Base-by-base conservation (phyloP, 2,797 vertebrate species). In the Crocidura indochinensis region DNA sequence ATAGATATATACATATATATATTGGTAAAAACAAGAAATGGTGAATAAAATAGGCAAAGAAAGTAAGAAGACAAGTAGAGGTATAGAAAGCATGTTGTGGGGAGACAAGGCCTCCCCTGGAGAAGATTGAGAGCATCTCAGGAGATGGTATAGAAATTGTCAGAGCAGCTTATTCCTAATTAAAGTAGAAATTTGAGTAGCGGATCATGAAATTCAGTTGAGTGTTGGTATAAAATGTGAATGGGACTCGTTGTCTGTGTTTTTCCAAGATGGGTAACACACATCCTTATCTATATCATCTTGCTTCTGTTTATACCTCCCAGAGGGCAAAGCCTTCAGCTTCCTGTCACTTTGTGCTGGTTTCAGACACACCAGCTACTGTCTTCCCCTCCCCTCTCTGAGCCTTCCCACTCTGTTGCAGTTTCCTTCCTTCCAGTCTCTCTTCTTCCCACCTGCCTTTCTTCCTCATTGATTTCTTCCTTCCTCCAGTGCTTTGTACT, bases 171-270 rank as follows among this genome's bases (percentile, higher is more conserved):
- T 87, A 71, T 93, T 87, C 68, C 56, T 68, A 20, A 27, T 74
- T 31, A 38, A 46, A 72, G 49, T n/a, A 75, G 64, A 88, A 11
- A 24, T 38, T 76, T 47, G 31, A n/a, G 77, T 74, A 15, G 27
- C 80, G 81, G 65, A 46, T 79, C 6, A 20, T 60, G 56, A 80
- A 62, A 74, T 7, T 62, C 10, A 26, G 31, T 10, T 72, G 72
- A 80, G 53, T 68, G 2, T 75, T 88, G 88, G 17, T 67, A 69
- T 65, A 69, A 84, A 95, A 80, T 69, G 64, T 56, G 73, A 0
- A 80, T 85, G 82, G 74, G 83, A 38, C 47, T 17, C 3, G 72
- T 22, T 60, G 10, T 84, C 17, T 82, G 1, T 80, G 60, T 91
- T 67, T 82, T 68, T 19, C 81, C 64, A 73, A 67, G 22, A n/a